Conservation (phyloP, 92 coral and sea anemone genomes). For the Umimayanthus kanabou region DNA sequence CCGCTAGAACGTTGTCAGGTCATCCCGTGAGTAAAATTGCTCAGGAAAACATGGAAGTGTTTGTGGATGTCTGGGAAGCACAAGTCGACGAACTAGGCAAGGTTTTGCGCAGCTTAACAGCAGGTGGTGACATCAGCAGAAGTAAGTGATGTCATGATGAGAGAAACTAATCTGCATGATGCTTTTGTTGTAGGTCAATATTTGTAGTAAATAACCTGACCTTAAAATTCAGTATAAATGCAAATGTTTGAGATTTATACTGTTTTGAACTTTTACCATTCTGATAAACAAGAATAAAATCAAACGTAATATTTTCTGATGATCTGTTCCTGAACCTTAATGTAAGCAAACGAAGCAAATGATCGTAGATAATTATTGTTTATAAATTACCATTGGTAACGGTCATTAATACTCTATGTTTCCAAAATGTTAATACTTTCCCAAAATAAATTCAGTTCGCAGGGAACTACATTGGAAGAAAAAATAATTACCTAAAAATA, state of each 20-base stretch:
- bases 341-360: neutral
- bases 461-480: no score
- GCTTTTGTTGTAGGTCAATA: neutral
- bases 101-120: conserved; percentile 82
- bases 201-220: neutral
- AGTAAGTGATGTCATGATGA: conserved; percentile 63
- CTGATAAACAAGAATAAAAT: neutral
- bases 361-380: no score
- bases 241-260: no score
- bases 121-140: conserved; percentile 88
- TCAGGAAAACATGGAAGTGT: conserved; percentile 97
- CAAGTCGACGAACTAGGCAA: conserved; percentile 97
- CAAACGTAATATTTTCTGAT: neutral
- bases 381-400: no score
- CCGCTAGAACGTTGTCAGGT: conserved; percentile 87
- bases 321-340: neutral
- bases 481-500: no score
- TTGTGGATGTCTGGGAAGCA: conserved; percentile 96
- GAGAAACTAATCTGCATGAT: neutral
- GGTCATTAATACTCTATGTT: no score
- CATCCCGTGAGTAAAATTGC: conserved; percentile 98
- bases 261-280: neutral
- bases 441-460: no score
- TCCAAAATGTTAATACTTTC: no score
- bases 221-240: neutral